phyloP scores from a whole-genome alignment of 2,888 invertebrate genomes.

The Xanthorhoe spadicearia region DNA sequence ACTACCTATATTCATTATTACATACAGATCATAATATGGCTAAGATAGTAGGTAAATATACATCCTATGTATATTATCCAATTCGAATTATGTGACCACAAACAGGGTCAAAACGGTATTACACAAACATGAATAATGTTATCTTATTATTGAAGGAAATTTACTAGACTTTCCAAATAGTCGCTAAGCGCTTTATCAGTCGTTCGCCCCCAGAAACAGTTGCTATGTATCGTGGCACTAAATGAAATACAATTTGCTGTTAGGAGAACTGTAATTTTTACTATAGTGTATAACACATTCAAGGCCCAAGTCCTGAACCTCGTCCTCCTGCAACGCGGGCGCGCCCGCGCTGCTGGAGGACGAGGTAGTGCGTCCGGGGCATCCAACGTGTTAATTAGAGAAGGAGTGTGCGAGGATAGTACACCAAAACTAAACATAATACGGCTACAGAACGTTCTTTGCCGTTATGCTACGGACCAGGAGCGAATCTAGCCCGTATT shows the following conservation, averaged over 20 bases:
- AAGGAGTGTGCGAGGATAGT: no score
- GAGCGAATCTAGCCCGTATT: no score
- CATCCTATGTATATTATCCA: not conserved
- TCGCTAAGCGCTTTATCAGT: constrained; percentile 58
- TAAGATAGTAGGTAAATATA: not conserved
- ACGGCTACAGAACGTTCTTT: no score
- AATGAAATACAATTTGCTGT: not conserved
- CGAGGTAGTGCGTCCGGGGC: no score
- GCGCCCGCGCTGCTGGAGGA: no score
- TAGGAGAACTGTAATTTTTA: not conserved
- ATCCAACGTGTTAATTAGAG: no score
- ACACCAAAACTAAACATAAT: no score
- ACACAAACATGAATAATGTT: constrained; percentile 27
- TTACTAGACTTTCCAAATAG: constrained; percentile 57
- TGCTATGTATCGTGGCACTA: constrained; percentile 25
- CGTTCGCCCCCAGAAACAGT: constrained; percentile 49
- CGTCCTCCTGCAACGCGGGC: no score
- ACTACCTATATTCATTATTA: not conserved
- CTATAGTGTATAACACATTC: no score
- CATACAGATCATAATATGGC: not conserved
- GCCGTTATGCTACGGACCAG: no score
- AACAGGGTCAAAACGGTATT: constrained; percentile 18
- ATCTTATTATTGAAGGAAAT: constrained; percentile 59
- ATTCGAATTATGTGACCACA: constrained; percentile 6
- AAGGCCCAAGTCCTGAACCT: no score